Evolutionary conservation across 2,888 invertebrate genomes (phyloP).

Genomic region (Drosophila colorata): DNA sequence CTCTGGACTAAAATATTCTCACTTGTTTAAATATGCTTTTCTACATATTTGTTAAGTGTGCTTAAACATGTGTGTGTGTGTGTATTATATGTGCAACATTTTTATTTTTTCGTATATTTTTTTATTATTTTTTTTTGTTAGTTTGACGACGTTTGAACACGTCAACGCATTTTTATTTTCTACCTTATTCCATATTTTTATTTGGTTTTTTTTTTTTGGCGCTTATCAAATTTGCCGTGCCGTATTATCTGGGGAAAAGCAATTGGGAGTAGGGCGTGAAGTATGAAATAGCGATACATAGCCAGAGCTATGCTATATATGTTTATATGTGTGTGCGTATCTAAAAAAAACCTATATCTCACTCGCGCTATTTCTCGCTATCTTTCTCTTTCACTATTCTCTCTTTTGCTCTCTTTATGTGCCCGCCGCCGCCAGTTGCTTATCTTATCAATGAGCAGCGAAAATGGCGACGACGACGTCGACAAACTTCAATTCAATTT

Average conservation of each 20-base stretch:
- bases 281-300: background rate
- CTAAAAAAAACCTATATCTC: background rate
- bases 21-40: background rate
- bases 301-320: slow-evolving; percentile 1
- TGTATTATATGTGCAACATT: slow-evolving; percentile 2
- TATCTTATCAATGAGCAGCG: slow-evolving; percentile 64
- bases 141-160: slow-evolving; percentile 58
- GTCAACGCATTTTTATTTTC: slow-evolving; percentile 39
- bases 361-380: background rate
- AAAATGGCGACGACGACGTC: slow-evolving; percentile 26
- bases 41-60: background rate
- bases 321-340: background rate
- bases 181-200: background rate
- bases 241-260: slow-evolving; percentile 45
- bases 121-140: slow-evolving; percentile 12
- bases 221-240: slow-evolving; percentile 63
- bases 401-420: slow-evolving; percentile 4
- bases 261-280: slow-evolving; percentile 18
- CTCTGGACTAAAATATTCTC: background rate
- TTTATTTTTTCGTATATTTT: slow-evolving; percentile 4
- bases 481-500: slow-evolving; percentile 74
- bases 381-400: background rate
- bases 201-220: slow-evolving; percentile 9
- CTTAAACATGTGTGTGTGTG: background rate
- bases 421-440: slow-evolving; percentile 40